Evolutionary conservation across 2,888 invertebrate species (phyloP), one percentile per base, ranked within the genome.

Genomic region (Tenthredo notha): DNA sequence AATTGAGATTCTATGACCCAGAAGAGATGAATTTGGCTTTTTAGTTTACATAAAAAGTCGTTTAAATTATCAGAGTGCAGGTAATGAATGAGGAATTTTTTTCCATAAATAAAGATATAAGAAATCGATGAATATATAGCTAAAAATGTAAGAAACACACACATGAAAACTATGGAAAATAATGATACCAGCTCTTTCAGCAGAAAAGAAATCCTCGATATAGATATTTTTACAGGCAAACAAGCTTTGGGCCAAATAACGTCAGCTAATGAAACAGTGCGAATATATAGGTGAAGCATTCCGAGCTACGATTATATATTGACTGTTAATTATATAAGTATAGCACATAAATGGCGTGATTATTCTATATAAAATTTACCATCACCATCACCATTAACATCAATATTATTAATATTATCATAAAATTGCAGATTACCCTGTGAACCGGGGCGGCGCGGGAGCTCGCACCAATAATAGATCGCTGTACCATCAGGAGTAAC

Each of bases 381-480:
- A 77, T 77, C 18, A 77, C 21, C 40, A 77, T 77, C 18, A 54
- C 18, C 50, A 29, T 25, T 18, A 67, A 67, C 18, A 67, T 67
- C 1, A 67, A 25, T 54, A 50, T 33, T 77, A 54, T 29, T 4
- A 77, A 12, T 25, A 77, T 54, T 50, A 50, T 77, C 77, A 77
- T 54, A 77, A 77, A 77, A 77, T 77, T 50, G 33, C 33, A 10
- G 50, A 84, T 75, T 93, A 93, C 93, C 93, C 93, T 93, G 93
- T 91, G 92, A 93, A 91, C 93, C 93, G 92, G 93, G 93, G 90
- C 92, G 93, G 91, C 92, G 92, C 89, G 96, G 96, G 93, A 97
- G 94, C 94, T 97, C 97, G 94, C 97, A 97, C 97, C 97, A 97
- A 94, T 97, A 97, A 95, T 96, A 97, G 92, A 97, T 96, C 92